Evolutionary conservation across 2,797 vertebrate species (phyloP), one percentile per base, ranked within the genome.

Genomic region (Pseudopleuronectes americanus): DNA sequence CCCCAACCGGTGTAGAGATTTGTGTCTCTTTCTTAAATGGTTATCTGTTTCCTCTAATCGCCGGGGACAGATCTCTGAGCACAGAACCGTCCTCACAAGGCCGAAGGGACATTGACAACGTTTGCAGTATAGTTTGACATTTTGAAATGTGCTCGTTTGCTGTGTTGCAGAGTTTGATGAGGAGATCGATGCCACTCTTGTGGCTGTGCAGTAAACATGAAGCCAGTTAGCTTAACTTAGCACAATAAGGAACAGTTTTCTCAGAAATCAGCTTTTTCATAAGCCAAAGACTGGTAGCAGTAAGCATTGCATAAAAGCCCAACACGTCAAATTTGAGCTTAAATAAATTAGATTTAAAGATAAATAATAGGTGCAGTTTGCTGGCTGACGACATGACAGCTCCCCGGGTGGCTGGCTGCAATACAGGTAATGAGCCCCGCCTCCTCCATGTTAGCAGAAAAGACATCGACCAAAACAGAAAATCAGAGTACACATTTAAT

Each of bases 41-140:
- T 48, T 65, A 52, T 73, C 60, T 56, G 71, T 62, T 70, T 68
- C 51, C 38, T 28, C 8, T 82, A 66, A 74, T 66, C 24, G 58
- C 6, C 6, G 0, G 55, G 31, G 62, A 57, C 64, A 70, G 54
- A 63, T 62, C 61, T 73, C 26, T 41, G 13, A 53, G 21, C 58
- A 71, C 38, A 77, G 19, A 68, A 48, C 38, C 7, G 21, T 36
- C 41, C 23, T 51, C 31, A 16, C 12, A 56, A 2, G 31, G 4
- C 12, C 12, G 16, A 54, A 33, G 22, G 22, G 3, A 68, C 45
- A 72, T 21, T 60, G n/a, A 61, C 69, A 23, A 54, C 57, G 45
- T 13, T 48, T 21, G 48, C 43, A 28, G 41, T 38, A 33, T 47
- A 53, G 49, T 66, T 52, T 9, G 17, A 55, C 48, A 43, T 64